These are phyloP conservation scores for Rhinatrema bivittatum DNA, from an alignment of 2,797 vertebrate species.

Conservation along the genomic window DNA sequence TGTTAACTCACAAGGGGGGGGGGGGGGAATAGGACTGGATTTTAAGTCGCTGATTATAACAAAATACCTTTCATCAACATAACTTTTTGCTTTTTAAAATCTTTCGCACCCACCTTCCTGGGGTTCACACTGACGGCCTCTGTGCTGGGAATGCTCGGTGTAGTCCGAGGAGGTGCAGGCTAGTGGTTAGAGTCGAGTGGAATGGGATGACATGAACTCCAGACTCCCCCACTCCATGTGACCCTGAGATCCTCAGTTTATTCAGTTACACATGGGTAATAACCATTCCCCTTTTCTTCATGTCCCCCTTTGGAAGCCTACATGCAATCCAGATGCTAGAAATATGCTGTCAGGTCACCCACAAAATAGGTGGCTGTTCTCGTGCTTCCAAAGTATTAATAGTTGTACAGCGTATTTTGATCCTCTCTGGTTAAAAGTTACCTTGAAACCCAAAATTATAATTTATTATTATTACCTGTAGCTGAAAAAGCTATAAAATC, in stretches of 20 bases:
- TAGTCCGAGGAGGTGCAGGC: background rate
- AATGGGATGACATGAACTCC: background rate
- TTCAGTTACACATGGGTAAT: background rate
- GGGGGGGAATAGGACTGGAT: background rate
- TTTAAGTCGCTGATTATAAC: constrained; percentile 5
- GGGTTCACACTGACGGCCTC: no score
- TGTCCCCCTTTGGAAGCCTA: background rate
- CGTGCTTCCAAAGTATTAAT: no score
- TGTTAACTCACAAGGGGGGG: constrained; percentile 36
- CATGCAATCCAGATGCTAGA: background rate
- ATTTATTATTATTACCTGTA: no score
- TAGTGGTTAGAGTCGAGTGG: background rate
- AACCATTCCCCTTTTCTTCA: rapidly evolving
- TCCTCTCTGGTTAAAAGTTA: no score
- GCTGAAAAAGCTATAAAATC: no score
- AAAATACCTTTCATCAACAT: constrained; percentile 22
- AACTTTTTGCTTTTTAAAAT: constrained; percentile 2
- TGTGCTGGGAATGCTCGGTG: no score
- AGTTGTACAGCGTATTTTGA: no score
- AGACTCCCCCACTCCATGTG: background rate
- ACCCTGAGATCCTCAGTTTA: background rate
- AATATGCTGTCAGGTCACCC: no score
- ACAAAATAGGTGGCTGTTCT: no score
- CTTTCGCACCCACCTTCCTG: constrained; percentile 8
- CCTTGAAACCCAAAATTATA: no score